Evolutionary conservation across 1,140 invertebrate genomes (phyloP), one percentile per base, ranked within the genome.

Genomic region (Brachionus paranguensis): DNA sequence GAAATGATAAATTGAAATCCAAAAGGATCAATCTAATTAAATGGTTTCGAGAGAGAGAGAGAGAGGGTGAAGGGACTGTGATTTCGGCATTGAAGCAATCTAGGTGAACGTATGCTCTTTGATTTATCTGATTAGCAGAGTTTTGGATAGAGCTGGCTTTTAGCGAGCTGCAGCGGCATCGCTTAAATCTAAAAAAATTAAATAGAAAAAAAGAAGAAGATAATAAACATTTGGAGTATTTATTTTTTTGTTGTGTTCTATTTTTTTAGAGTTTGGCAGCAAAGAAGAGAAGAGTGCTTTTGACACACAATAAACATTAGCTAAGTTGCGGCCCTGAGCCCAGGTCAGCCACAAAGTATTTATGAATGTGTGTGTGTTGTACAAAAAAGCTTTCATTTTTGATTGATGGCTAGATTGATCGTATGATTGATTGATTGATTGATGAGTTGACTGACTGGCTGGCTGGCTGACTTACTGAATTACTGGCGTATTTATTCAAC

Each of bases 361-460:
- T 60, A 60, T 37, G 53, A 60, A 60, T 60, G 20, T 60, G 17
- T 60, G 17, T 24, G n/a, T 60, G 20, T 53, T n/a, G 14, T 53
- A n/a, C 47, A 60, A 27, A 60, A 20, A 20, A n/a, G 17, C 41
- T 72, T 72, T 72, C 68, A 72, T 72, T 72, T 76, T 76, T 76
- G 72, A 76, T 76, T 76, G 72, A 76, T 76, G 72, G 72, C 24
- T 50, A 50, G 72, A 76, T 76, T 76, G 72, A 76, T 76, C 27
- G 43, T 50, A 50, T 76, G 72, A 76, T 76, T 76, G 72, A 76
- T 50, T 76, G 72, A 76, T 50, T 76, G 72, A 76, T 72, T 37
- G 68, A 20, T 72, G 53, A 60, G n/a, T 72, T 72, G 68, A 72
- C 68, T 72, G 68, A 72, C 68, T 72, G 68, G 68, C 68, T 47